phyloP scores from a whole-genome alignment of 2,113 vertebrate genomes.

The Crocuta crocuta region DNA sequence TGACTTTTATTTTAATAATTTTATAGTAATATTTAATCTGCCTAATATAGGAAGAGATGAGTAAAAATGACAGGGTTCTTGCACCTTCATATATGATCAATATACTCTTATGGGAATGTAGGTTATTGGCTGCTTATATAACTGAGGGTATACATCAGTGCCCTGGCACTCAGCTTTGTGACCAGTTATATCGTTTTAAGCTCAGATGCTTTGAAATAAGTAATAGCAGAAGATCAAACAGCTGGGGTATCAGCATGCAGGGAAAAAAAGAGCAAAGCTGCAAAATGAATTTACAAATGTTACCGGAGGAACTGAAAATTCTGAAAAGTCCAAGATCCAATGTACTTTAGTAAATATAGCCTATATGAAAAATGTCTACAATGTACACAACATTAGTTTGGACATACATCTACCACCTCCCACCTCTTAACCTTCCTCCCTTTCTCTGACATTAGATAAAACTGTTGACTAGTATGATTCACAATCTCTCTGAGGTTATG shows the following conservation, averaged over 20 bases:
- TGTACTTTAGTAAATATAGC: not conserved
- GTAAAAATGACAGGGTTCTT: not conserved
- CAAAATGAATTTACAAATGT: constrained; percentile 46
- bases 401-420: not conserved
- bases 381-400: not conserved
- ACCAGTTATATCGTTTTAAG: constrained; percentile 39
- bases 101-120: not conserved
- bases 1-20: not conserved
- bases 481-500: not conserved
- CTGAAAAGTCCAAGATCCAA: not conserved
- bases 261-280: constrained; percentile 7
- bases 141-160: not conserved
- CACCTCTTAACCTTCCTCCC: not conserved
- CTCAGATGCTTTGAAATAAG: constrained; percentile 50
- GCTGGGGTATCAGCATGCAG: constrained; percentile 13
- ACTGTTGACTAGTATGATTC: not conserved
- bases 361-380: constrained; percentile 7
- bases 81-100: not conserved
- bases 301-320: not conserved
- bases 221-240: constrained; percentile 58
- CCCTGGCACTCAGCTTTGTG: not conserved
- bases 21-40: not conserved
- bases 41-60: not conserved
- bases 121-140: not conserved
- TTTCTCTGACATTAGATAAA: not conserved